phyloP scores from a whole-genome alignment of 2,888 invertebrate species.

The Drosophila subsilvestris region DNA sequence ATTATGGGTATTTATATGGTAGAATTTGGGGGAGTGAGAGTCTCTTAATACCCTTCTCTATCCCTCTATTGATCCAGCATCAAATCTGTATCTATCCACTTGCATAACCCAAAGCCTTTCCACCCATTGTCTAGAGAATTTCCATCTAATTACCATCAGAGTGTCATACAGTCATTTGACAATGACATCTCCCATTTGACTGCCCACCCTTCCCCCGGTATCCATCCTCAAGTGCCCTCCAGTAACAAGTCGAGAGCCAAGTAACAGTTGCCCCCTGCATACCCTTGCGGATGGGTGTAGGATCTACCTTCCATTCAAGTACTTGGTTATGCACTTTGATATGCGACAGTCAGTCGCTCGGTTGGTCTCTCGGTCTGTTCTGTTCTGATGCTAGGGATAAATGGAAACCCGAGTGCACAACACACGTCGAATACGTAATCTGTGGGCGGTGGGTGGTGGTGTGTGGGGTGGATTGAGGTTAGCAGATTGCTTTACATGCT shows the following conservation, averaged over 20 bases:
- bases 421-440: conserved; percentile 48
- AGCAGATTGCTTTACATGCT: conserved; percentile 18
- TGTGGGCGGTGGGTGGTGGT: conserved; percentile 14
- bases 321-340: conserved; percentile 47
- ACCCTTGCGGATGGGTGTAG: background rate
- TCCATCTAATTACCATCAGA: conserved; percentile 48
- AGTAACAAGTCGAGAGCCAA: conserved; percentile 21
- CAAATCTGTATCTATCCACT: conserved; percentile 22
- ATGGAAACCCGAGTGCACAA: conserved; percentile 28
- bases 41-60: too few species aligned
- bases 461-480: background rate
- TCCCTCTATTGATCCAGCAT: conserved; percentile 7
- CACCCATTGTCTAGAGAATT: conserved; percentile 25
- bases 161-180: conserved; percentile 47
- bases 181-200: conserved; percentile 38
- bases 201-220: background rate
- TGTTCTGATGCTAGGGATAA: conserved; percentile 16
- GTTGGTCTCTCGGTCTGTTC: conserved; percentile 23
- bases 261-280: conserved; percentile 16
- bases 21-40: background rate
- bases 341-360: conserved; percentile 40
- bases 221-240: background rate
- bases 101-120: conserved; percentile 25
- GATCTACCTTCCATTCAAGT: conserved; percentile 5
- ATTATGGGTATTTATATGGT: too few species aligned